phyloP scores from a whole-genome alignment of 2,797 vertebrate species.

The Sebastes vulpes region DNA sequence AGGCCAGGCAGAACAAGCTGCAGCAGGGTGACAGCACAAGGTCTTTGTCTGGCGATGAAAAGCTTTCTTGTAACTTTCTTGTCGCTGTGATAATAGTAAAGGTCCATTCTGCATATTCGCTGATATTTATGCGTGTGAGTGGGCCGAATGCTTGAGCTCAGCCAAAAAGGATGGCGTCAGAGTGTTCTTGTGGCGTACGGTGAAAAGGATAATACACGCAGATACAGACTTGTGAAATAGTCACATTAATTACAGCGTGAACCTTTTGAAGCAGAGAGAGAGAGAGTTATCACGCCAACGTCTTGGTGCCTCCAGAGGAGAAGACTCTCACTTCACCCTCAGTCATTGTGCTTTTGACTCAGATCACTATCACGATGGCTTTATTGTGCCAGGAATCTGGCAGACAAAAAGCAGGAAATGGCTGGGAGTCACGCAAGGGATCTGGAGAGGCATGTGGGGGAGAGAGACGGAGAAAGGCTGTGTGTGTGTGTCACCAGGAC shows the following conservation, averaged over 20 bases:
- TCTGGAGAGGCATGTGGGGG: slow-evolving; percentile 76
- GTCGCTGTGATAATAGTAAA: slow-evolving; percentile 68
- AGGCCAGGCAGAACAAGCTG: slow-evolving; percentile 71
- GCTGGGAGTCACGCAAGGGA: slow-evolving; percentile 85
- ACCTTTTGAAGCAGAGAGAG: slow-evolving; percentile 7
- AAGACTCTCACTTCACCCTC: slow-evolving; percentile 66
- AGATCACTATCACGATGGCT: slow-evolving; percentile 83
- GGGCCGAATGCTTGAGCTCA: slow-evolving; percentile 33
- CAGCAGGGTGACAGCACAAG: slow-evolving; percentile 62
- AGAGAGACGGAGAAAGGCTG: slow-evolving; percentile 44
- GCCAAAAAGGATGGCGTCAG: slow-evolving; percentile 37
- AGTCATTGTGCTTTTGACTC: slow-evolving; percentile 80
- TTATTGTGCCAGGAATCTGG: slow-evolving; percentile 84
- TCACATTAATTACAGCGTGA: slow-evolving; percentile 25
- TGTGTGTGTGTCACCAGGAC: slow-evolving; percentile 59
- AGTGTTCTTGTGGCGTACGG: slow-evolving; percentile 40
- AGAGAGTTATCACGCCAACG: slow-evolving; percentile 8
- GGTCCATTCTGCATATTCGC: slow-evolving; percentile 69
- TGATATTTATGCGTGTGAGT: slow-evolving; percentile 65
- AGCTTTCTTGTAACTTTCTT: slow-evolving; percentile 77
- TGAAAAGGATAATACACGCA: slow-evolving; percentile 47
- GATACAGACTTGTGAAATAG: slow-evolving; percentile 39
- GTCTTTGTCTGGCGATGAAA: slow-evolving; percentile 81
- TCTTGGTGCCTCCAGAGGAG: slow-evolving; percentile 68
- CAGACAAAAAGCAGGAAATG: slow-evolving; percentile 88